phyloP scores from a whole-genome alignment of 2,113 vertebrate genomes.

The Chlamydotis undulata region DNA sequence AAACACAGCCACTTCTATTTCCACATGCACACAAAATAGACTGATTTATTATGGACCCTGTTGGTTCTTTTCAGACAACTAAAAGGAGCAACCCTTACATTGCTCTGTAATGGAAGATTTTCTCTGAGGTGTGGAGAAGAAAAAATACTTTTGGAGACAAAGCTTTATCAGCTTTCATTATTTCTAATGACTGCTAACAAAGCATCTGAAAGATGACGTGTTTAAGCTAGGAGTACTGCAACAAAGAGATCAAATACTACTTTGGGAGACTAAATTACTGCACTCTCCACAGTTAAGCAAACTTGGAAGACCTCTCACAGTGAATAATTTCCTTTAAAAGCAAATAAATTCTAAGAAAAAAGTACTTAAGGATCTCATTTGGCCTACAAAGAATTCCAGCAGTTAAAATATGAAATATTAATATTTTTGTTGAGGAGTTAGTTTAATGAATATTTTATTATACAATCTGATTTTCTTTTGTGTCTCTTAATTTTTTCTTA shows the following conservation, averaged over 20 bases:
- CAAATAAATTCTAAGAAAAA: neutral
- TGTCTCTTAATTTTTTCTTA: neutral
- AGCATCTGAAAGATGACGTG: neutral
- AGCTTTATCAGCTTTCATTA: conserved; percentile 22
- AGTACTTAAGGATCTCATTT: neutral
- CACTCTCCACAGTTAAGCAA: neutral
- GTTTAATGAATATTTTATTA: conserved; percentile 15
- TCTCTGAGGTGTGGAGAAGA: neutral
- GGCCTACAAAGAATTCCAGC: neutral
- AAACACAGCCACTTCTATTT: neutral
- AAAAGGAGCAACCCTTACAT: neutral
- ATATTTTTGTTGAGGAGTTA: neutral
- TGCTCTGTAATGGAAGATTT: conserved; percentile 37
- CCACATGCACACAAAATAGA: neutral
- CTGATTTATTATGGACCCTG: neutral
- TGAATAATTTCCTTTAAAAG: neutral
- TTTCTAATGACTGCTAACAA: conserved; percentile 67
- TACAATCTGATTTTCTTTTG: neutral
- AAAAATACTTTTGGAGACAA: conserved; percentile 47
- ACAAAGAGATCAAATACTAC: conserved; percentile 45
- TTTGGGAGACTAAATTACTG: conserved; percentile 55
- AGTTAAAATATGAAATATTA: conserved; percentile 13
- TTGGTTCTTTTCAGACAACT: conserved; percentile 34
- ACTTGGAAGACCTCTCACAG: neutral
- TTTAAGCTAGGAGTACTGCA: neutral